Evolutionary conservation across 2,113 vertebrate genomes (phyloP), one percentile per base, ranked within the genome.

Genomic region (Argyrosomus japonicus): DNA sequence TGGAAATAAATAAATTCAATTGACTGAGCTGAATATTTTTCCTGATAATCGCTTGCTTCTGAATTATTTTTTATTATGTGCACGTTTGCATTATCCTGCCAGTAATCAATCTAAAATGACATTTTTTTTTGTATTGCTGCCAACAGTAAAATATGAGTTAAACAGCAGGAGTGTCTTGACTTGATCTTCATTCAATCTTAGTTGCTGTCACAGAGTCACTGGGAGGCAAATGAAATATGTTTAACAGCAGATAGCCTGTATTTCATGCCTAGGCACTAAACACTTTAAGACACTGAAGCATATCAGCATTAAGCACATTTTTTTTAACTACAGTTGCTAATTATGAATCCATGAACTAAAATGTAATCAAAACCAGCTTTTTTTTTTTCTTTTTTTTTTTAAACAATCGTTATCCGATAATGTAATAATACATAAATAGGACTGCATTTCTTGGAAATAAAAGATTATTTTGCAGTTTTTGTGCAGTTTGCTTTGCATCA

Each of bases 31-130:
- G 68, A 86, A 76, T 90, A 68, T 79, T 83, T 83, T 58, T 77
- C 45, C 62, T 68, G 79, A 79, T 89, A 79, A 86, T 86, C 54
- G 29, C 69, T 71, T 36, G 40, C 47, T 81, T 79, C 51, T 70
- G 63, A 83, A 78, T 84, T 80, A 57, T 82, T 85, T 89, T 77
- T 43, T 53, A 80, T 90, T 75, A 75, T 72, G 73, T 91, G 77
- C 70, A 82, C 82, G 91, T 91, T 48, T 75, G 47, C 63, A 67
- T 73, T 56, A 81, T 90, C 64, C 51, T 85, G 51, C 74, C 43
- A 72, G 68, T 81, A 86, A 88, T 90, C 85, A 85, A 80, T 82
- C 68, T 82, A 77, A 82, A 90, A 78, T 71, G 18, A 2, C 27
- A 18, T 0, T 54, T 62, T 84, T 68, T 73, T 64, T 63, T 61